Base-by-base conservation (phyloP, 92 coral and sea anemone species). In the Paragorgia papillata region DNA sequence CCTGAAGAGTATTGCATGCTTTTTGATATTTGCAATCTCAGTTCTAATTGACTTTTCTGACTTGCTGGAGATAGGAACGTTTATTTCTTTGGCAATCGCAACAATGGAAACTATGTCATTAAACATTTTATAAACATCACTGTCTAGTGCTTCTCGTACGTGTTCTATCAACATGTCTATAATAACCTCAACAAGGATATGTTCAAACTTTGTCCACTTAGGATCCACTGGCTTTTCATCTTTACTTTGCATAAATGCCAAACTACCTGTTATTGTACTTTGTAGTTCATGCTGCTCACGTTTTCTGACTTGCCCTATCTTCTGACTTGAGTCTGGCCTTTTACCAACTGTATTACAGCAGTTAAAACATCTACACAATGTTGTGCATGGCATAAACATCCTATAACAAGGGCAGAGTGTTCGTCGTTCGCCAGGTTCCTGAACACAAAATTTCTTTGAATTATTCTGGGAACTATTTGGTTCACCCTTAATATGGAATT, bases 181-280 rank as follows among this genome's bases (percentile, higher is more conserved):
- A 64, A 77, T 77, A 77, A 77, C 82, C 64, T 77, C 46, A 63
- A 77, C 73, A 77, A 77, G 82, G 46, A 77, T 77, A 64, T 77
- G 82, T 62, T 77, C 82, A 63, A 77, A 49, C 41, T 77, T 77
- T 63, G 82, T 77, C 82, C 60, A 63, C 40, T 77, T 77, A 10
- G 75, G 75, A 19, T 77, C 73, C 19, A 64, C 82, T 60, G 75
- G 82, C 10, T 53, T 77, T 63, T 51, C 29, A 19, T 31, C 41
- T 50, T 19, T 53, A 51, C 54, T 51, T 71, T 22, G 62, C 81
- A 75, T 60, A 28, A 60, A 75, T 55, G 7, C 48, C 56, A 75
- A 61, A 60, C 33, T 75, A 59, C 48, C 49, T 7, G 58, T 75
- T 62, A 57, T 69, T 75, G 62, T 69, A 0, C 44, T 75, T 61